Evolutionary conservation across 2,797 vertebrate species (phyloP), one percentile per base, ranked within the genome.

Genomic region (Pachyuromys duprasi): DNA sequence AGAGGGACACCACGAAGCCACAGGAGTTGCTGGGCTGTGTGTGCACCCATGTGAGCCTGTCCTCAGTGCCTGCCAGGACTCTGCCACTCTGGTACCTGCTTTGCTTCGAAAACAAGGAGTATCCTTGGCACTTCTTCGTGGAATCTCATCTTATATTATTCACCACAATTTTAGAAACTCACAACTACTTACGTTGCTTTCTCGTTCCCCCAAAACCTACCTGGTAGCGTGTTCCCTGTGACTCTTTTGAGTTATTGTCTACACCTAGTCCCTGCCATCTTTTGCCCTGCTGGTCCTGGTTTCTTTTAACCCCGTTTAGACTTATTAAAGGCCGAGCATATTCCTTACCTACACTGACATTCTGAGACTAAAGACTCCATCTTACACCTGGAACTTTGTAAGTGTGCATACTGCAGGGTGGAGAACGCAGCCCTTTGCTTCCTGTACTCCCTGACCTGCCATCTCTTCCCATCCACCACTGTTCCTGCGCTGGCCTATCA

Each of bases 31-130:
- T 4, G 15, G 18, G 15, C 7, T 3, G 1, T 31, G 8, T 2
- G 24, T 8, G 49, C 2, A 7, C 20, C 0, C 1, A 8, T 0
- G 1, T 9, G 18, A 81, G 67, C 5, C 7, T 14, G 12, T 49
- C 67, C 12, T 0, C 7, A 33, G 65, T 20, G 17, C n/a, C 67
- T 0, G 15, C 28, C 24, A 1, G 4, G 18, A 5, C 15, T 4
- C 65, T 26, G 60, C 31, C 49, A 24, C 3, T 0, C 39, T 26
- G 88, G 74, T 8, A 53, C 55, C 65, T 36, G 42, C 74, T 92
- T 74, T 78, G 57, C 7, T 86, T 69, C 36, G 78, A 22, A 86
- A 86, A 65, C 33, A 7, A 12, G 1, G 6, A 57, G 13, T 5
- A 22, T 33, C 36, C 22, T 3, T 1, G 2, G 3, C 12, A 45